Evolutionary conservation across 2,888 invertebrate genomes (phyloP), one percentile per base, ranked within the genome.

Genomic region (Eupithecia abbreviata): DNA sequence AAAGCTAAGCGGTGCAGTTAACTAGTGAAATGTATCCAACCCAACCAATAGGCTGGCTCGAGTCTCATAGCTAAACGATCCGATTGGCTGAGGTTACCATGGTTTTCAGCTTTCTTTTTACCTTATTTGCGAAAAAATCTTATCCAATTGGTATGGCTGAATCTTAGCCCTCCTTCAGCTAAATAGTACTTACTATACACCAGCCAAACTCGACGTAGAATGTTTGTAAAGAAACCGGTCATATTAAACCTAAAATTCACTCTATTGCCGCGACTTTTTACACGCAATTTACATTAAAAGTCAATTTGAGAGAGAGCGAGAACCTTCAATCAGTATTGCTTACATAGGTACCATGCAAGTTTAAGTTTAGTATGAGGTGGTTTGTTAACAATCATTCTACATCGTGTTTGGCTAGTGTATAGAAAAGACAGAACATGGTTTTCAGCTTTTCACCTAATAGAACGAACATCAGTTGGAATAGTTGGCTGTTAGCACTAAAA

Each of bases 401-500:
- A 30, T 30, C 30, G 30, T 30, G 30, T 30, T 30, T 30, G 30
- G 30, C 30, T 30, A 30, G 30, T 30, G 30, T 30, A 30, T 30
- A 3, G 18, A 58, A 18, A 49, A 58, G n/a, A 58, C 58, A 65
- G 30, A 41, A 30, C 65, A 65, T 3, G 12, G 65, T 13, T 41
- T 15, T 66, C 42, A 42, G 42, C 66, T 66, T 66, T 66, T 42
- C 42, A 66, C 66, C 7, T 66, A 66, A 42, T 66, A 15, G 2
- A 2, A 41, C 42, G 15, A 62, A 30, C 12, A 62, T 62, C 62
- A 30, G 42, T 42, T 66, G 66, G 66, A 6, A 66, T 42, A 42
- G 42, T 13, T 66, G 66, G 66, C 41, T 45, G 69, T 69, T 30
- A n/a, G 68, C 68, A 66, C 49, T 65, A 72, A 72, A 72, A 72